phyloP scores from a whole-genome alignment of 2,797 vertebrate genomes.

The Macropodus opercularis region DNA sequence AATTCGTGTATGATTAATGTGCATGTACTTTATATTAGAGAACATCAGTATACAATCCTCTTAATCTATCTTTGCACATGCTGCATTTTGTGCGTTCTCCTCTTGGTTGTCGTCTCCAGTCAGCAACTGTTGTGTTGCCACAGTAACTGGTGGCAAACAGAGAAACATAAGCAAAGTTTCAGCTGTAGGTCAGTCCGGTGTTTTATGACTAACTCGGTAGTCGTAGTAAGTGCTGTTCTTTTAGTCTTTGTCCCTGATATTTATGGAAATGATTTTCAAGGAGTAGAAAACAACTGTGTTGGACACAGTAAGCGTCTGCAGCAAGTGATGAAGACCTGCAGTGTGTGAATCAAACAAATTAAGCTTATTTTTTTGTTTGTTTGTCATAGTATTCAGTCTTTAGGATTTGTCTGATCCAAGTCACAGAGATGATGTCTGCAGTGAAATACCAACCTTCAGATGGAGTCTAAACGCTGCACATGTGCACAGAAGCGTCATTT shows the following conservation, averaged over 20 bases:
- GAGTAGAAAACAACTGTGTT: neutral
- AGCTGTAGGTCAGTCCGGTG: neutral
- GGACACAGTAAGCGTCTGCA: constrained; percentile 4
- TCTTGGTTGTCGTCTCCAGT: neutral
- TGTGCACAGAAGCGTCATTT: no score
- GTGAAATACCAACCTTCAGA: neutral
- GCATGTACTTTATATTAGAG: neutral
- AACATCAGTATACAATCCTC: neutral
- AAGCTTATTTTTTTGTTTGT: no score
- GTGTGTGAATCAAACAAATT: no score
- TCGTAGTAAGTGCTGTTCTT: neutral
- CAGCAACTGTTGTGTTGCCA: no score
- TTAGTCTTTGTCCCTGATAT: neutral
- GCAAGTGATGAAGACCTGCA: no score
- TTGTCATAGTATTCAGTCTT: no score
- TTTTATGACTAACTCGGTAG: constrained; percentile 18
- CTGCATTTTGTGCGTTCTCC: no score
- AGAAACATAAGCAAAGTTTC: constrained; percentile 1
- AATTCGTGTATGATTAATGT: neutral
- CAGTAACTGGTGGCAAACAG: no score
- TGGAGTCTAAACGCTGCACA: no score
- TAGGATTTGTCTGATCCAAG: neutral
- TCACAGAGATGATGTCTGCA: neutral
- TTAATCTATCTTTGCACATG: no score
- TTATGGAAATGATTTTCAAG: constrained; percentile 6